phyloP scores from a whole-genome alignment of 2,113 vertebrate species.

The Pseudopipra pipra region DNA sequence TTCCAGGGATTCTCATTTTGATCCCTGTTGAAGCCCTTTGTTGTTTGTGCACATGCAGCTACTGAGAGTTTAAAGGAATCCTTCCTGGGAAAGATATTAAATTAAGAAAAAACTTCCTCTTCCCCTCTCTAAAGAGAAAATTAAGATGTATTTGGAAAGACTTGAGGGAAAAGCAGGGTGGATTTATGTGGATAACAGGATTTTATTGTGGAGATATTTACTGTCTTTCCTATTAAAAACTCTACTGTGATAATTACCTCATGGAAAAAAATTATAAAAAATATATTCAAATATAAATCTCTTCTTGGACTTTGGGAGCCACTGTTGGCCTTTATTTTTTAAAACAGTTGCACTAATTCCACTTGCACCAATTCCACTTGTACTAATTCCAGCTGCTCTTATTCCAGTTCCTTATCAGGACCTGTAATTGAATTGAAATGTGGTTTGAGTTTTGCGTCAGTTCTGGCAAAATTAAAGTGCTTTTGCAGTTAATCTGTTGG shows the following conservation, averaged over 20 bases:
- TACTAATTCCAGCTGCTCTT: neutral
- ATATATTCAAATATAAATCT: neutral
- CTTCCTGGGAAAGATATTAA: neutral
- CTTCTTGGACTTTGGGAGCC: neutral
- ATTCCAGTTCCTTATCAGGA: neutral
- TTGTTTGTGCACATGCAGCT: neutral
- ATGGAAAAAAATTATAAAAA: neutral
- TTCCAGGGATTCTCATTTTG: neutral
- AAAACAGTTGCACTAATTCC: neutral
- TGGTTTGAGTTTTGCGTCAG: neutral
- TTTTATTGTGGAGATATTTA: neutral
- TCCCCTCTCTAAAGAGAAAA: neutral
- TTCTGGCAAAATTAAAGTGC: neutral
- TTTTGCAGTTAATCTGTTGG: neutral
- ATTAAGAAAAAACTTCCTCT: neutral
- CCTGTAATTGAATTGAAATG: neutral
- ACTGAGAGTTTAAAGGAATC: neutral
- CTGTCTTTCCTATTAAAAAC: neutral
- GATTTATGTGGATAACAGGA: neutral
- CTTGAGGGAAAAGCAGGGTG: neutral
- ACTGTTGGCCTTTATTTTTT: neutral
- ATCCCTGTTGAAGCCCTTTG: neutral
- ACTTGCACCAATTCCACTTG: neutral
- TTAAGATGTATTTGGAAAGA: neutral
- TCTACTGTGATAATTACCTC: neutral